Percentiles rank a stretch among this genome's conserved stretches.
Evolutionary conservation across 1,140 invertebrate species (phyloP).

Genomic region (Drosophila trapezifrons): DNA sequence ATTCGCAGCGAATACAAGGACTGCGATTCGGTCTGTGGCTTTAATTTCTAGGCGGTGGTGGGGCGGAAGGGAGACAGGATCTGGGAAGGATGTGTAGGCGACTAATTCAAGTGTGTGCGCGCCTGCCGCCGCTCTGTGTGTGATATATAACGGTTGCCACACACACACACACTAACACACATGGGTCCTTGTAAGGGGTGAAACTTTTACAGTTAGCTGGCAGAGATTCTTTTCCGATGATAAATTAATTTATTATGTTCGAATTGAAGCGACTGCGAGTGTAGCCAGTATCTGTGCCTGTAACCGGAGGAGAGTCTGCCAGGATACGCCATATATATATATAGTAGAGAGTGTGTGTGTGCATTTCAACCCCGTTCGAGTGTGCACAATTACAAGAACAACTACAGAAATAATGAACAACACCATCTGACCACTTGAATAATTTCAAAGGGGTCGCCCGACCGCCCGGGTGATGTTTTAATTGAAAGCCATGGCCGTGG

Average conservation of each 20-base stretch:
- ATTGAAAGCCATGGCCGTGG: slow-evolving; percentile 69
- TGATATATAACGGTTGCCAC: slow-evolving; percentile 12
- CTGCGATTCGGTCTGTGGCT: slow-evolving; percentile 56
- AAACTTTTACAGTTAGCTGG: slow-evolving; percentile 79
- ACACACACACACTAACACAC: background rate
- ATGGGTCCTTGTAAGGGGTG: slow-evolving; percentile 67
- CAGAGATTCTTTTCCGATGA: slow-evolving; percentile 82
- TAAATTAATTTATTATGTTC: slow-evolving; percentile 84
- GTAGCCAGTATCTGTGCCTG: slow-evolving; percentile 39
- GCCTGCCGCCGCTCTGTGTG: background rate
- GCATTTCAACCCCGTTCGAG: slow-evolving; percentile 63
- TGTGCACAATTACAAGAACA: slow-evolving; percentile 53
- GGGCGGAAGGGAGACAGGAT: background rate
- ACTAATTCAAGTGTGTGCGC: slow-evolving; percentile 62
- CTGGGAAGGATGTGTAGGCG: slow-evolving; percentile 37
- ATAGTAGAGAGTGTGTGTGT: slow-evolving; percentile 21
- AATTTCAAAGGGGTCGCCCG: slow-evolving; percentile 59
- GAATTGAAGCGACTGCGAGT: slow-evolving; percentile 69
- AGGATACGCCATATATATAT: slow-evolving; percentile 9
- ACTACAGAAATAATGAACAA: slow-evolving; percentile 79
- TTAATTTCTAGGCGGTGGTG: slow-evolving; percentile 6
- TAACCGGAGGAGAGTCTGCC: slow-evolving; percentile 28
- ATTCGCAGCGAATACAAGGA: slow-evolving; percentile 39
- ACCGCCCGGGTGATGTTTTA: slow-evolving; percentile 69
- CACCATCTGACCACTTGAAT: slow-evolving; percentile 82